Base-by-base conservation (phyloP, 2,797 vertebrate genomes). In the Antennarius maculatus region DNA sequence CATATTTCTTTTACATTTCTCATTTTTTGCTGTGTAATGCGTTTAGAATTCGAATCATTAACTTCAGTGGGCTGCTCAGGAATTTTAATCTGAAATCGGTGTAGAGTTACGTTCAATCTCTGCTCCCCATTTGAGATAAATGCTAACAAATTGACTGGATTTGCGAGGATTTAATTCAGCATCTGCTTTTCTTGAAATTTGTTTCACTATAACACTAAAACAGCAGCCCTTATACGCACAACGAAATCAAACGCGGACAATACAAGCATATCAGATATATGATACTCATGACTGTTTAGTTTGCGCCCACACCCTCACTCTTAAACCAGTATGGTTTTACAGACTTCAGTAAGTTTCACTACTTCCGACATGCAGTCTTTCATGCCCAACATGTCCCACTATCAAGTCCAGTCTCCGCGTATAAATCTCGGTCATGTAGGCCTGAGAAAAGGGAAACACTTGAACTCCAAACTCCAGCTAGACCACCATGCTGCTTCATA, bases 401-500 rank as follows among this genome's bases (percentile, higher is more conserved):
- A 77, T 64, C 71, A 77, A 73, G 67, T 74, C 53, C 59, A 80
- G 60, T 52, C 57, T 80, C 55, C 87, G 83, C 86, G 86, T 86
- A 86, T 82, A 81, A 50, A 77, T 60, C 9, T 53, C 11, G 48
- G 46, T 62, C 41, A 31, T 68, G 77, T n/a, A 66, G 79, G 73
- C 77, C 82, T 60, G 66, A 55, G 51, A 73, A 70, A 48, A 69
- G 29, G 72, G 60, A 60, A 34, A 83, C 81, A 79, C 84, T 90
- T 90, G 86, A 86, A 88, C 85, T 89, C 88, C 65, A 82, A 13
- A 73, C 31, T n/a, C 48, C 39, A 66, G 54, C 42, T 39, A 27
- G 31, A 53, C 37, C 37, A 39, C 37, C 37, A 39, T 8, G 31
- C 31, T 34, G 31, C 37, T 39, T 39, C 37, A 39, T 10, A 11